Evolutionary conservation across 2,797 vertebrate genomes (phyloP), one percentile per base, ranked within the genome.

Genomic region (Podarcis siculus): DNA sequence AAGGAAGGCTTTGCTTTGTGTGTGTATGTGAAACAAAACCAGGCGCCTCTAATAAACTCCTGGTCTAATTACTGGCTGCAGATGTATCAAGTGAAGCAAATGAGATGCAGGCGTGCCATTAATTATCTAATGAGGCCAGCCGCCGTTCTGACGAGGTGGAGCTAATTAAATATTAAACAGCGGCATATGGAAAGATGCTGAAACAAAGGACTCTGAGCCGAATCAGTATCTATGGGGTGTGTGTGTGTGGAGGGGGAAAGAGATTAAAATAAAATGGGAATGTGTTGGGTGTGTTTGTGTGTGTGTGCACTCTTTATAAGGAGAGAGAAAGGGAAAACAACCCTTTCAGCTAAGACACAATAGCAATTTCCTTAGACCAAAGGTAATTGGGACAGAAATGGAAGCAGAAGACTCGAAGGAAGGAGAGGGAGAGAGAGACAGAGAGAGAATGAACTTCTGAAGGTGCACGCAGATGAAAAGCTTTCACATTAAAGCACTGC

Each of bases 121-220:
- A 97, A 98, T 98, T 97, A 98, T 97, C 97, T 97, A 97, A 97
- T 97, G 97, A 97, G 97, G 97, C 97, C 96, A 96, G 96, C 96
- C 96, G 94, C 96, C 95, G 95, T 97, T 97, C 97, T 96, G 97
- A 97, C 95, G 97, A 97, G 97, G 97, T 96, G 97, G 96, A 96
- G 96, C 96, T 97, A 97, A 97, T 98, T 97, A 98, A 98, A 98
- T 98, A 98, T 98, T 98, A 98, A 98, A 97, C 94, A 96, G 88
- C 67, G 96, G 96, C 97, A 98, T 97, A 97, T 97, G 97, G 97
- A 95, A 95, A 97, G 92, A 95, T 93, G 95, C 95, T 95, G 94
- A 93, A 96, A 97, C 96, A 96, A 97, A 97, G 96, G 95, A 92
- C 90, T 93, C 49, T 66, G 87, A 92, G 93, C 77, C 15, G 32